These are phyloP conservation scores for Rhinella marina DNA, from an alignment of 2,797 vertebrate genomes.

Conservation along the genomic window DNA sequence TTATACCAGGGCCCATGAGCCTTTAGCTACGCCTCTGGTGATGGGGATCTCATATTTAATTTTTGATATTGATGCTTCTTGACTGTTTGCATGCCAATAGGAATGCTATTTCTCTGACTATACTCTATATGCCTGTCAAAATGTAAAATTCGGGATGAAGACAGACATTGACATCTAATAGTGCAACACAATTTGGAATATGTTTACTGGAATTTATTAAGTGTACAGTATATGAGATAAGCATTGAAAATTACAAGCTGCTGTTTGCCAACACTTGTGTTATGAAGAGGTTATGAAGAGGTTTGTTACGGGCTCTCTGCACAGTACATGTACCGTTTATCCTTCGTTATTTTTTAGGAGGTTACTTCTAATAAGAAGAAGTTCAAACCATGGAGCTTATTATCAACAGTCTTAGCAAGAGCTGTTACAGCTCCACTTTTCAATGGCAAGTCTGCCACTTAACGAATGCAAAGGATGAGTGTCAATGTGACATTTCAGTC, in stretches of 20 bases:
- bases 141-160: background rate
- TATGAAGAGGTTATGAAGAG: background rate
- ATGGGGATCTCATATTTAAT: no score
- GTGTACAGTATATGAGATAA: background rate
- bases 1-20: no score
- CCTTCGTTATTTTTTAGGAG: constrained; percentile 25
- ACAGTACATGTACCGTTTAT: background rate
- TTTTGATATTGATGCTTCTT: no score
- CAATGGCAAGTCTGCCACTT: background rate
- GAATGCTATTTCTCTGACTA: background rate
- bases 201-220: background rate
- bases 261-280: constrained; percentile 42
- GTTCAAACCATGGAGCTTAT: constrained; percentile 3
- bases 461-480: background rate
- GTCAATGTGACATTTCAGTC: no score
- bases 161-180: background rate
- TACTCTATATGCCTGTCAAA: background rate
- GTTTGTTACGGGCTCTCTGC: background rate
- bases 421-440: background rate
- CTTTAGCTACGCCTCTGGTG: no score
- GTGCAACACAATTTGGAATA: background rate
- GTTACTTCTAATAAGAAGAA: background rate
- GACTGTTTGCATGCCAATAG: background rate
- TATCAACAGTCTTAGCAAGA: background rate
- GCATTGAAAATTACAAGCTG: background rate